A percentile compares a stretch with the other conserved stretches of the same genome.
These are phyloP conservation scores for Sycophaga agraensis DNA, from an alignment of 1,140 invertebrate species.

Conservation along the genomic window DNA sequence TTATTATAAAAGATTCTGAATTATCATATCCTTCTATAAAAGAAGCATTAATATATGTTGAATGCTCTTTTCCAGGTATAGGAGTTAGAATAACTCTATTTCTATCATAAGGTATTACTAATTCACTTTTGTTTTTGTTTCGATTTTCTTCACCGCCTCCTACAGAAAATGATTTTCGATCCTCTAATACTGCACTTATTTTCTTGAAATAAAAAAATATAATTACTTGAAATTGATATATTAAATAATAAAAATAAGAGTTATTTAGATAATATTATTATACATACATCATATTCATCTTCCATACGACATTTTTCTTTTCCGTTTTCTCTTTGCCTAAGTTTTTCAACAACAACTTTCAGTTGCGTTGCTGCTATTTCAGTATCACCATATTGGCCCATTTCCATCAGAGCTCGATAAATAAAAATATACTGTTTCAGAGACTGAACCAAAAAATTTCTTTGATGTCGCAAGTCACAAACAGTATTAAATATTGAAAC, in stretches of 20 bases:
- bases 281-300: conserved; percentile 79
- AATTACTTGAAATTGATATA: conserved; percentile 6
- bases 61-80: conserved; percentile 79
- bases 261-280: neutral
- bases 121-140: conserved; percentile 82
- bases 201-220: conserved; percentile 61
- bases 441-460: conserved; percentile 92
- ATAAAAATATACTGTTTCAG: conserved; percentile 98
- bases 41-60: conserved; percentile 96
- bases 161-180: conserved; percentile 77
- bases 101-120: conserved; percentile 88
- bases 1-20: conserved; percentile 90
- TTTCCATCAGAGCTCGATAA: conserved; percentile 91
- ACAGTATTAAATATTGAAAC: conserved; percentile 90
- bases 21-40: conserved; percentile 97
- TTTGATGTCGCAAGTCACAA: conserved; percentile 82
- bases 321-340: conserved; percentile 69
- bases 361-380: conserved; percentile 76
- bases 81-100: conserved; percentile 86
- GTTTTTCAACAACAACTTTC: conserved; percentile 68
- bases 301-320: conserved; percentile 71
- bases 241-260: neutral
- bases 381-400: conserved; percentile 90
- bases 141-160: conserved; percentile 83
- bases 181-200: conserved; percentile 77